phyloP scores from a whole-genome alignment of 1,140 invertebrate species.

The Aphidius gifuensis region DNA sequence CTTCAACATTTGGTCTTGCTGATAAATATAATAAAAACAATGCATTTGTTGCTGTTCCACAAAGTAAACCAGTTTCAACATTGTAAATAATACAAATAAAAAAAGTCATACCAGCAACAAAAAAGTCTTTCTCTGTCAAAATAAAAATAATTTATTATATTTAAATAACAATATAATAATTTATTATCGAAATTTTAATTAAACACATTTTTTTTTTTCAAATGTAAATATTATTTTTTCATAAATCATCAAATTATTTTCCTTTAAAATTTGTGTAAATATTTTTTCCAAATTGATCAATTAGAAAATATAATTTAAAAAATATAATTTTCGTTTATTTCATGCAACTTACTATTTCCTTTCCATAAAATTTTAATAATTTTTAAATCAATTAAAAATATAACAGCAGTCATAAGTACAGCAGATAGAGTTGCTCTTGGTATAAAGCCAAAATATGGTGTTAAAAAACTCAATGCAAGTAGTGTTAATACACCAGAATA shows the following conservation, averaged over 20 bases:
- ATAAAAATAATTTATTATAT: constrained; percentile 6
- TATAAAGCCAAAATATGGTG: constrained; percentile 70
- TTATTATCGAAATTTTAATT: constrained; percentile 3
- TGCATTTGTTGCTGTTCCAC: constrained; percentile 62
- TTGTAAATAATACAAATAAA: constrained; percentile 59
- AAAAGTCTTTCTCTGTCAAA: constrained; percentile 59
- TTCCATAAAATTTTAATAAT: constrained; percentile 63
- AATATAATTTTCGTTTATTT: too few relatives aligned
- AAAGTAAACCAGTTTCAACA: constrained; percentile 67
- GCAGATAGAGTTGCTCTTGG: constrained; percentile 65
- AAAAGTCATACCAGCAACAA: constrained; percentile 61
- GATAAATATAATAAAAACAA: constrained; percentile 61
- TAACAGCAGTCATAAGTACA: constrained; percentile 68
- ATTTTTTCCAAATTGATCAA: neutral
- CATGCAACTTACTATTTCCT: constrained; percentile 57
- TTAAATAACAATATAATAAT: constrained; percentile 2
- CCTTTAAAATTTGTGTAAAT: neutral
- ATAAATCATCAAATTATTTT: neutral
- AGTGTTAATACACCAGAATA: constrained; percentile 62
- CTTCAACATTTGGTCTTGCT: constrained; percentile 47
- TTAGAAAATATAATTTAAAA: too few relatives aligned
- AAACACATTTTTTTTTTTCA: too few relatives aligned
- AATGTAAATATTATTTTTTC: too few relatives aligned
- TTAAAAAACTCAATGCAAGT: constrained; percentile 63
- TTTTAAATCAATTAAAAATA: constrained; percentile 66